phyloP scores from a whole-genome alignment of 2,113 vertebrate genomes.

The Hydropotes inermis region DNA sequence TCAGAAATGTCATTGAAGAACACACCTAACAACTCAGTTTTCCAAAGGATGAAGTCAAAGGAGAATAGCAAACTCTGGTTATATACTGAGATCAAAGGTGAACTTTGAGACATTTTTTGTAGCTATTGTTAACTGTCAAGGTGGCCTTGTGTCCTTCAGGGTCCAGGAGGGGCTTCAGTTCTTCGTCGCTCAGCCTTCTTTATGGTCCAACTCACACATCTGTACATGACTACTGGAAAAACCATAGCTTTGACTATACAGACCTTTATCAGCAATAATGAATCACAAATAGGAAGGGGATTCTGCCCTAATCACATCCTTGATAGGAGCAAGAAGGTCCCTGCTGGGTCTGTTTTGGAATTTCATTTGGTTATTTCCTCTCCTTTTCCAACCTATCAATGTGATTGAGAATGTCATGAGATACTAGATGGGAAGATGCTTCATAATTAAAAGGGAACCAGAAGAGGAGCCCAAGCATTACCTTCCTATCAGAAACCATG shows the following conservation, averaged over 20 bases:
- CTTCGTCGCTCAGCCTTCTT: not conserved
- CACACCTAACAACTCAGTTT: not conserved
- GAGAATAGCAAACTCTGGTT: not conserved
- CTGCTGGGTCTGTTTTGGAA: not conserved
- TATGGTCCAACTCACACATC: not conserved
- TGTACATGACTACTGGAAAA: not conserved
- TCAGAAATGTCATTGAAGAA: not conserved
- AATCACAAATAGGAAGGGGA: not conserved
- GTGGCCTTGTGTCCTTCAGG: not conserved
- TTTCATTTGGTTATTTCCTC: not conserved
- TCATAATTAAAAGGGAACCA: not conserved
- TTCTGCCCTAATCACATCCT: not conserved
- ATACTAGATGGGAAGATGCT: not conserved
- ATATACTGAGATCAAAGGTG: not conserved
- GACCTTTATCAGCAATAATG: not conserved
- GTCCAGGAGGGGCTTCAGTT: not conserved
- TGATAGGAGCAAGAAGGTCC: not conserved
- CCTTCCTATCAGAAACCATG: not conserved
- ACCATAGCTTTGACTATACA: not conserved
- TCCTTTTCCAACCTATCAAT: not conserved
- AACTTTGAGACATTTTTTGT: not conserved
- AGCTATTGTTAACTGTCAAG: not conserved
- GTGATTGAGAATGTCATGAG: not conserved
- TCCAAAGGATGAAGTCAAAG: not conserved
- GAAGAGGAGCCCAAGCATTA: not conserved